These are phyloP conservation scores for Lordiphosa fenestrarum DNA, from an alignment of 2,888 invertebrate genomes.

Conservation along the genomic window DNA sequence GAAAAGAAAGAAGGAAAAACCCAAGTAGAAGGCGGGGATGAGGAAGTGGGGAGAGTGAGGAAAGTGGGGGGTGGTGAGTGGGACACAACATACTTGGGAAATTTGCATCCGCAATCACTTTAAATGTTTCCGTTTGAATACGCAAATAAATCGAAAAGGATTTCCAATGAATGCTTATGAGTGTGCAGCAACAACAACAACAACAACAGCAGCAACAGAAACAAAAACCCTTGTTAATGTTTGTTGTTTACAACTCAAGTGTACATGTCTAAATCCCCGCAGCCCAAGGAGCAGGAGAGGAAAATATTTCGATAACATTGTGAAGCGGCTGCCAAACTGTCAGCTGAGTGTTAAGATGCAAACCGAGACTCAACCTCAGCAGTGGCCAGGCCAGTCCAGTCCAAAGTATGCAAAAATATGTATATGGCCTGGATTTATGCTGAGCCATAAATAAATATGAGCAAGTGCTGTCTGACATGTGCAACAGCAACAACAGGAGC, in stretches of 20 bases:
- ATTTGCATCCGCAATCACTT: conserved; percentile 76
- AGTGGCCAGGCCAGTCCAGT: conserved; percentile 60
- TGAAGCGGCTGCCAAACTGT: conserved; percentile 67
- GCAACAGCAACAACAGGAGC: conserved; percentile 25
- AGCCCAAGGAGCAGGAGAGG: conserved; percentile 11
- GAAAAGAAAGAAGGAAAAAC: conserved; percentile 10
- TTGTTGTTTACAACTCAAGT: conserved; percentile 69
- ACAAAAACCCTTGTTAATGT: conserved; percentile 66
- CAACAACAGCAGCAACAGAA: conserved; percentile 11
- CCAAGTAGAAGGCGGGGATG: background rate
- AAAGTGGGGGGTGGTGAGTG: background rate
- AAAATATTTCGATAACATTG: conserved; percentile 48
- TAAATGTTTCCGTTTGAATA: conserved; percentile 77
- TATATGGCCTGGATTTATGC: conserved; percentile 31
- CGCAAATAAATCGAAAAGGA: conserved; percentile 76
- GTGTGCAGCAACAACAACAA: conserved; percentile 32
- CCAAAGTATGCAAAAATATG: conserved; percentile 25
- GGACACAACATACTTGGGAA: conserved; percentile 26
- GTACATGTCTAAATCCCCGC: conserved; percentile 64
- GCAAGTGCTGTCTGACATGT: conserved; percentile 46
- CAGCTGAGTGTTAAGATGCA: conserved; percentile 46
- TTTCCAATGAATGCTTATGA: conserved; percentile 73
- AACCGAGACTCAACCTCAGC: conserved; percentile 16
- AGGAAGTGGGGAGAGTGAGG: conserved; percentile 7
- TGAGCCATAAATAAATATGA: conserved; percentile 72